phyloP scores from a whole-genome alignment of 2,113 vertebrate species.

The Campylomormyrus tamandua region DNA sequence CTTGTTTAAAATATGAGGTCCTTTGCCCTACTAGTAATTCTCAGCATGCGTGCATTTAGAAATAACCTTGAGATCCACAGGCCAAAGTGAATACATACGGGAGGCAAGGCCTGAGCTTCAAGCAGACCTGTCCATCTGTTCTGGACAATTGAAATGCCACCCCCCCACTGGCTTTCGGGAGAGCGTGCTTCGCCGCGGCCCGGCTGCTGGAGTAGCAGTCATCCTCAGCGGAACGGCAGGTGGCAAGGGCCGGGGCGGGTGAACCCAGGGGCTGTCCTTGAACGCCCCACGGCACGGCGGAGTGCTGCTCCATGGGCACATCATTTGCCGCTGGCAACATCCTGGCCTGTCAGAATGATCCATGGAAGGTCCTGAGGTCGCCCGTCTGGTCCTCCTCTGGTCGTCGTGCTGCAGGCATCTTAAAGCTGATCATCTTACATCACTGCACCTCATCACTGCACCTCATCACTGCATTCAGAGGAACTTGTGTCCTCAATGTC shows the following conservation, averaged over 20 bases:
- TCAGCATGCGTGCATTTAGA: background rate
- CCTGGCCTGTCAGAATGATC: slow-evolving; percentile 4
- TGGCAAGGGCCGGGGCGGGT: background rate
- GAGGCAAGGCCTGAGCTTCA: background rate
- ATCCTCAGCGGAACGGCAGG: background rate
- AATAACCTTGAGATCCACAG: slow-evolving; percentile 17
- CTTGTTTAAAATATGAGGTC: slow-evolving; percentile 7
- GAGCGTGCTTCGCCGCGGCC: background rate
- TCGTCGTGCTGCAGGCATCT: background rate
- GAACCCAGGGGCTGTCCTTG: slow-evolving; percentile 6
- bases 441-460: background rate
- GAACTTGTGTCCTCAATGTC: background rate
- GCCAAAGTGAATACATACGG: slow-evolving; percentile 8
- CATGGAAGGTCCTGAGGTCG: background rate
- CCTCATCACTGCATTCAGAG: background rate
- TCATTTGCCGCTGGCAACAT: slow-evolving; percentile 14
- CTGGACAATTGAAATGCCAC: slow-evolving; percentile 15
- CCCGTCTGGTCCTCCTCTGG: background rate
- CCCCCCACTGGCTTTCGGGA: background rate
- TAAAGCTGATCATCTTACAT: background rate
- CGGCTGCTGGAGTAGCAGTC: background rate
- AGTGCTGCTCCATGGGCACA: background rate
- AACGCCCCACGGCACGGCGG: background rate
- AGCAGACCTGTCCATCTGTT: slow-evolving; percentile 21
- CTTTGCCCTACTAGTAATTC: slow-evolving; percentile 10